These are phyloP conservation scores for Pinctada fucata DNA, from an alignment of 2,888 invertebrate genomes.

Conservation along the genomic window DNA sequence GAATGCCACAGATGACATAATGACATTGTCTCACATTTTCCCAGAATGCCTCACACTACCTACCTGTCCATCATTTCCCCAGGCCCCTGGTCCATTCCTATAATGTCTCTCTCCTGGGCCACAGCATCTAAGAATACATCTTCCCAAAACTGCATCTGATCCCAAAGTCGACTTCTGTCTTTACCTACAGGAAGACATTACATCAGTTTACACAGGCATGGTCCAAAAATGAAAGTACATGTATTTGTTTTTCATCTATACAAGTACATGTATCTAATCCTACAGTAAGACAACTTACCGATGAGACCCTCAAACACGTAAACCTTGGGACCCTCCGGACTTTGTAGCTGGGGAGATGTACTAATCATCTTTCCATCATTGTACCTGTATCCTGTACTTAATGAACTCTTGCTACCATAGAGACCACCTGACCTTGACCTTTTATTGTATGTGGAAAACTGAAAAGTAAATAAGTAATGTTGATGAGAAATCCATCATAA, in stretches of 20 bases:
- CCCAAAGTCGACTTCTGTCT: constrained; percentile 93
- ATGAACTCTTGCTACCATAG: constrained; percentile 93
- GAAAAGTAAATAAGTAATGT: not conserved
- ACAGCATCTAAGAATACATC: constrained; percentile 99
- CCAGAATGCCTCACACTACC: constrained; percentile 6
- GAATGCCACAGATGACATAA: too few relatives aligned
- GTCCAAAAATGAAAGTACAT: too few relatives aligned
- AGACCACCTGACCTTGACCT: constrained; percentile 89
- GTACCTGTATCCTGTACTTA: constrained; percentile 91
- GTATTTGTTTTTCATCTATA: not conserved
- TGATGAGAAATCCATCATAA: too few relatives aligned
- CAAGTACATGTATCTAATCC: not conserved
- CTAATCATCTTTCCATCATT: constrained; percentile 91
- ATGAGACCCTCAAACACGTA: constrained; percentile 90
- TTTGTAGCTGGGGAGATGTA: constrained; percentile 82
- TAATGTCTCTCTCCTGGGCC: constrained; percentile 97
- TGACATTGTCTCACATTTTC: too few relatives aligned
- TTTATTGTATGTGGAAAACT: constrained; percentile 79
- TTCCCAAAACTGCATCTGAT: constrained; percentile 96
- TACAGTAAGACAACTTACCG: constrained; percentile 77
- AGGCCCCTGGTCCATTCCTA: constrained; percentile 99
- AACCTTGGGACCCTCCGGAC: constrained; percentile 91
- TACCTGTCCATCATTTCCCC: constrained; percentile 98
- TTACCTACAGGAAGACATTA: constrained; percentile 78
- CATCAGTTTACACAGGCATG: not conserved